A percentile compares a stretch with the other conserved stretches of the same genome.
Evolutionary conservation across 2,113 vertebrate species (phyloP).

Genomic region (Triplophysa rosa): DNA sequence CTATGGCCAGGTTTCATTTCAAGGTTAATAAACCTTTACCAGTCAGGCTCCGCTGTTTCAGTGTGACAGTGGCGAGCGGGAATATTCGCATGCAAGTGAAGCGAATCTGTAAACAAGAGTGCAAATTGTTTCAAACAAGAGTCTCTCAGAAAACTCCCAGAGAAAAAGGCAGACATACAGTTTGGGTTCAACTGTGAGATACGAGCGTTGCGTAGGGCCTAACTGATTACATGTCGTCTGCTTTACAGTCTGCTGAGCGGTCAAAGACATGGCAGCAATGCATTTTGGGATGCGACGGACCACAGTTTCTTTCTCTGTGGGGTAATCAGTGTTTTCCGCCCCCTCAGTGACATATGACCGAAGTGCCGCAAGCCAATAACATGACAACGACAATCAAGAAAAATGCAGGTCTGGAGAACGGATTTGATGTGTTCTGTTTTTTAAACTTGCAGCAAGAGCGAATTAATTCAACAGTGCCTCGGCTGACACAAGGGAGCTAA

Average conservation of each 20-base stretch:
- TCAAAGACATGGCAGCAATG: not conserved
- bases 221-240: not conserved
- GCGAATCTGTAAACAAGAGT: conserved; percentile 46
- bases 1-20: conserved; percentile 60
- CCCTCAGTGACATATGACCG: conserved; percentile 38
- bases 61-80: conserved; percentile 34
- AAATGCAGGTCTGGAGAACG: not conserved
- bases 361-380: conserved; percentile 37
- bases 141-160: not conserved
- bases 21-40: conserved; percentile 67
- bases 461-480: conserved; percentile 19
- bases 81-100: conserved; percentile 41
- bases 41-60: conserved; percentile 55
- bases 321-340: conserved; percentile 35
- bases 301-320: conserved; percentile 18
- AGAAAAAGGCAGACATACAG: not conserved
- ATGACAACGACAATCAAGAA: conserved; percentile 23
- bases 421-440: conserved; percentile 4
- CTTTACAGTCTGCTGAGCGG: too few species aligned
- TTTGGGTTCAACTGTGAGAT: not conserved
- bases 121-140: conserved; percentile 43
- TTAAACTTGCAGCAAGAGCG: not conserved
- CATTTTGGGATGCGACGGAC: not conserved
- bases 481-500: conserved; percentile 31
- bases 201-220: not conserved